Percentiles rank a stretch among this genome's conserved stretches.
These are phyloP conservation scores for Phengaris alcon DNA, from an alignment of 2,888 invertebrate species.

Conservation along the genomic window DNA sequence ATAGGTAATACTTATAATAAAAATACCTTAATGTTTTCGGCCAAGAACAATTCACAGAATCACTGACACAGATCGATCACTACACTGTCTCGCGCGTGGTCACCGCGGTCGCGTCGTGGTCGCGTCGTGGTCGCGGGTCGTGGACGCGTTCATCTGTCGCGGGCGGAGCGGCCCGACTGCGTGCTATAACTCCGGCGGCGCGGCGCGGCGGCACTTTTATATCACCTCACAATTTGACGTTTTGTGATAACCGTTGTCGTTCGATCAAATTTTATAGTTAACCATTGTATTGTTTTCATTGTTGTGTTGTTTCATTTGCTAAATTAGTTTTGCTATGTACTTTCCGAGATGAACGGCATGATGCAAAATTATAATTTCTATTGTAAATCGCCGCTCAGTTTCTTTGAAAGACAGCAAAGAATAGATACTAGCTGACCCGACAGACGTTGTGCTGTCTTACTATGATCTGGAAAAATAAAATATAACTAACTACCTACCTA, in stretches of 20 bases:
- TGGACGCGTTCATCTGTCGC: conserved; percentile 9
- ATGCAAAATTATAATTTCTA: not conserved
- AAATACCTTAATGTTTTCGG: conserved; percentile 25
- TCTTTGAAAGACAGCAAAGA: too few species aligned
- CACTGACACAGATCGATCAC: conserved; percentile 26
- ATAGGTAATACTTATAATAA: conserved; percentile 46
- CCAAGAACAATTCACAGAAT: conserved; percentile 24
- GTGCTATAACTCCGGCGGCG: conserved; percentile 3
- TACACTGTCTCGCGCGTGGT: conserved; percentile 14
- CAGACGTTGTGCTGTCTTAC: too few species aligned
- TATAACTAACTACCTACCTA: too few species aligned
- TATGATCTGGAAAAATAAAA: too few species aligned
- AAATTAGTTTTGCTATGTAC: not conserved
- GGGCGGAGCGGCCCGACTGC: conserved; percentile 18
- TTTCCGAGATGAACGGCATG: not conserved
- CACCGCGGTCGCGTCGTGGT: not conserved
- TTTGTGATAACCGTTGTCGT: conserved; percentile 15
- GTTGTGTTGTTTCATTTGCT: not conserved
- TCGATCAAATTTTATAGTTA: conserved; percentile 19
- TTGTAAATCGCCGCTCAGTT: not conserved
- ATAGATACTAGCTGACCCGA: too few species aligned
- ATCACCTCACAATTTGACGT: conserved; percentile 25
- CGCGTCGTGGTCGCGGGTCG: not conserved
- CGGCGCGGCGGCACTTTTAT: conserved; percentile 16
- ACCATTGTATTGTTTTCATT: conserved; percentile 20